Conservation (phyloP, 2,113 vertebrate genomes). For the Tapirus terrestris region DNA sequence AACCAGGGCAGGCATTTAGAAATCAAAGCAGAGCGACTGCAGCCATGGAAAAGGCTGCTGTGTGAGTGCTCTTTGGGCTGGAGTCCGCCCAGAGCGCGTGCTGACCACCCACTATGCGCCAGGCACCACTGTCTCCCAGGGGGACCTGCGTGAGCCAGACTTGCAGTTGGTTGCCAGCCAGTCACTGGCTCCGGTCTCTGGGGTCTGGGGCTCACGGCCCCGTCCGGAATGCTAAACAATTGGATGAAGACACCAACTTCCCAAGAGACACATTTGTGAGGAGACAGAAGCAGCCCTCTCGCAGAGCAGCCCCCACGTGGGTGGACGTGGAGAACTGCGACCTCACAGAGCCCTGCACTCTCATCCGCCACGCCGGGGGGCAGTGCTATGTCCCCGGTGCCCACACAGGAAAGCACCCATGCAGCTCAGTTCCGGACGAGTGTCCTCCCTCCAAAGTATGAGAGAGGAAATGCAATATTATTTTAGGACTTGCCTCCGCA, state of each 20-base stretch:
- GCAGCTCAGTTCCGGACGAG: conserved; percentile 57
- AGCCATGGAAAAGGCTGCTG: neutral
- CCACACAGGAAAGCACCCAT: conserved; percentile 48
- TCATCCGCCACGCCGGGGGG: neutral
- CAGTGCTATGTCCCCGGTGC: neutral
- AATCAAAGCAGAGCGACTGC: neutral
- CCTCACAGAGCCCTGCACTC: neutral
- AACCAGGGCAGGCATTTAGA: neutral
- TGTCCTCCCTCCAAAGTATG: conserved; percentile 71
- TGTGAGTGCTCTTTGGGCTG: neutral
- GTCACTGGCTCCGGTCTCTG: neutral
- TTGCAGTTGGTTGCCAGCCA: neutral
- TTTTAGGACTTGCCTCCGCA: conserved; percentile 82
- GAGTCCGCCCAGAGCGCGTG: neutral
- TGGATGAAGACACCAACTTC: neutral
- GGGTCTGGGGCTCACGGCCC: neutral
- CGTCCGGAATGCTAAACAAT: neutral
- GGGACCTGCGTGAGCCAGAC: neutral
- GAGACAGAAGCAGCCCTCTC: neutral
- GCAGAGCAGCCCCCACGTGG: neutral
- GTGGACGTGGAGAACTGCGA: neutral
- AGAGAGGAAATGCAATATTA: conserved; percentile 83
- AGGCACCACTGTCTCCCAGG: neutral
- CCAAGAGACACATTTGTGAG: neutral
- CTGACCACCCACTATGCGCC: neutral